Conservation (phyloP, 2,888 invertebrate species). For the Geotrupes spiniger region DNA sequence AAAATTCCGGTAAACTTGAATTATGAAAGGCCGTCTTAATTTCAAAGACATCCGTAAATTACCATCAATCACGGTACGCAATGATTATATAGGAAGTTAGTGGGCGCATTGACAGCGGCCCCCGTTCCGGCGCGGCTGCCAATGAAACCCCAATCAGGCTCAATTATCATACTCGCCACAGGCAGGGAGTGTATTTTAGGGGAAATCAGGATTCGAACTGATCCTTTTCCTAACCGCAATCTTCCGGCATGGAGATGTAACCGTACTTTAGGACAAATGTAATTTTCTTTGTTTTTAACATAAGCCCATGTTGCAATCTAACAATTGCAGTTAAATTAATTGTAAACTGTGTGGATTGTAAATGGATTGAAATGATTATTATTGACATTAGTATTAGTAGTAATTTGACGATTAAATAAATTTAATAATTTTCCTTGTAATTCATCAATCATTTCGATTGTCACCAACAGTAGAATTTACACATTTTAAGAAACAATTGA, state of each 20-base stretch:
- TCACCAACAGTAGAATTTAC: no score
- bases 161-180: conserved; percentile 48
- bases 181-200: conserved; percentile 25
- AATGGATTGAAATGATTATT: no score
- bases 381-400: no score
- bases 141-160: conserved; percentile 48
- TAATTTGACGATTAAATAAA: no score
- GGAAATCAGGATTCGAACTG: conserved; percentile 18
- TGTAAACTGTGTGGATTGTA: no score
- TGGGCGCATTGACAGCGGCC: conserved; percentile 33
- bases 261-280: no score
- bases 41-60: conserved; percentile 27
- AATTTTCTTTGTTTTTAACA: no score
- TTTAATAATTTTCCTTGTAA: no score
- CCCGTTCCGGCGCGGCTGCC: conserved; percentile 36
- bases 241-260: conserved; percentile 11
- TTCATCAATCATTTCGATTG: no score
- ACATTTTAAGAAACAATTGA: no score
- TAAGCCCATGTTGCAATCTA: no score
- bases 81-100: conserved; percentile 36
- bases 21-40: conserved; percentile 23
- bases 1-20: conserved; percentile 2
- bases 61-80: conserved; percentile 39
- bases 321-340: no score
- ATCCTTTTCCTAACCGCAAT: conserved; percentile 23